Evolutionary conservation across 35 echinoderm and acorn worm genomes (phyloP).

Genomic region (Strongylocentrotus purpuratus): DNA sequence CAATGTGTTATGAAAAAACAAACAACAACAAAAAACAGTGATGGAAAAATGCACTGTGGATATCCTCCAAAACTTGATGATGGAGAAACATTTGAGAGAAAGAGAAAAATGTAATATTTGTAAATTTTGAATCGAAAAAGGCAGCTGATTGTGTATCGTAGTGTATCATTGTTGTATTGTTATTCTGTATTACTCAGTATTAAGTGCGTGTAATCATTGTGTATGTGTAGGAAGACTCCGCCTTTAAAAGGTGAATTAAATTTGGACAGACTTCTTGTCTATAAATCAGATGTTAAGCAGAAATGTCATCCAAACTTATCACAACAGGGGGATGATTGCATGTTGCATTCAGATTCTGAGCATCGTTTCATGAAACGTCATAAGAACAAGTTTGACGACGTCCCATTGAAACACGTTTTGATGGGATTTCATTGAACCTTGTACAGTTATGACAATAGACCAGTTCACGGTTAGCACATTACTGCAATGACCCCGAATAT

Average conservation of each 20-base stretch:
- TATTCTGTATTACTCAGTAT: background rate
- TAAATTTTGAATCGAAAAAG: slow-evolving; percentile 11
- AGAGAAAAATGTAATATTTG: slow-evolving; percentile 39
- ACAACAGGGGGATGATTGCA: background rate
- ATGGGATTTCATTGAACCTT: too few relatives aligned
- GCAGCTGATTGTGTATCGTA: slow-evolving; percentile 31
- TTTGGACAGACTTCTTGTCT: background rate
- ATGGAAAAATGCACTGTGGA: background rate
- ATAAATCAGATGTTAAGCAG: background rate
- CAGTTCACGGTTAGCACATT: too few relatives aligned
- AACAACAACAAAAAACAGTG: background rate
- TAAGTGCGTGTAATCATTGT: background rate
- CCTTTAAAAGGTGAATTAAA: background rate
- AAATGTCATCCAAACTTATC: background rate
- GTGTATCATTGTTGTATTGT: background rate
- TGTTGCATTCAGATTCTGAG: background rate
- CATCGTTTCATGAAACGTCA: too few relatives aligned
- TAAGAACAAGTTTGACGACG: too few relatives aligned
- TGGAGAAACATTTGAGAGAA: slow-evolving; percentile 32
- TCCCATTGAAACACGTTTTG: too few relatives aligned
- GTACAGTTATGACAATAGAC: too few relatives aligned
- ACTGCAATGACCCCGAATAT: too few relatives aligned
- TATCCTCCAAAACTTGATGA: background rate
- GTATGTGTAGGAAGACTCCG: background rate
- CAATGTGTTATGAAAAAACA: too few relatives aligned